Percentiles rank a stretch among this genome's conserved stretches.
Conservation (phyloP, 2,888 invertebrate species). For the Patella ulyssiponensis region DNA sequence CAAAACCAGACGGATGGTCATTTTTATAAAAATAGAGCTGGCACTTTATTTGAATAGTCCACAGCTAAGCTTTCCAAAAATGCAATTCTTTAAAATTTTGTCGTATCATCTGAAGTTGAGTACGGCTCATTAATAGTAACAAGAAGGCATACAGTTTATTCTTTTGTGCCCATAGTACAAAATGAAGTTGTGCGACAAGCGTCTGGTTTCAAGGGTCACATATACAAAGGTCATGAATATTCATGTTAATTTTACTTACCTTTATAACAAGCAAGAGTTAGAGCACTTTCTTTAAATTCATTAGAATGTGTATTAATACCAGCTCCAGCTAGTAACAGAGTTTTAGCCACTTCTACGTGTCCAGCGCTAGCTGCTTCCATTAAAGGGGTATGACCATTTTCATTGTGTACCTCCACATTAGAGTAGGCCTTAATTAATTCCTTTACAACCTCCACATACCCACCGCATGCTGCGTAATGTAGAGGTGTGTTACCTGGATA, state of each 20-base stretch:
- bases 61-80: too few species aligned
- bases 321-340: slow-evolving; percentile 92
- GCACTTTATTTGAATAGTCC: too few species aligned
- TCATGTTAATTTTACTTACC: slow-evolving; percentile 70
- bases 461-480: slow-evolving; percentile 86
- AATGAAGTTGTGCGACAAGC: too few species aligned
- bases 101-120: too few species aligned
- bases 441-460: slow-evolving; percentile 86
- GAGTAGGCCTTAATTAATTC: slow-evolving; percentile 91
- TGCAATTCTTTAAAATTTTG: too few species aligned
- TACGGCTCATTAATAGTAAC: too few species aligned
- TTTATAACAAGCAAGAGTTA: slow-evolving; percentile 95
- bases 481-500: slow-evolving; percentile 80
- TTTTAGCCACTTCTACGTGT: slow-evolving; percentile 74
- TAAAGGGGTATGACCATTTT: slow-evolving; percentile 96
- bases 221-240: too few species aligned
- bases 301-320: slow-evolving; percentile 99
- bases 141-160: too few species aligned
- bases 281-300: slow-evolving; percentile 98
- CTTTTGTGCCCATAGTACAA: too few species aligned
- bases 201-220: too few species aligned
- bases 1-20: too few species aligned
- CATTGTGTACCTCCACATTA: slow-evolving; percentile 98
- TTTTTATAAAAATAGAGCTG: too few species aligned
- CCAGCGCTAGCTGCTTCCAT: slow-evolving; percentile 75